Percentiles rank a stretch among this genome's conserved stretches.
phyloP scores from a whole-genome alignment of 1,140 invertebrate species.

The Bombus cullumanus region DNA sequence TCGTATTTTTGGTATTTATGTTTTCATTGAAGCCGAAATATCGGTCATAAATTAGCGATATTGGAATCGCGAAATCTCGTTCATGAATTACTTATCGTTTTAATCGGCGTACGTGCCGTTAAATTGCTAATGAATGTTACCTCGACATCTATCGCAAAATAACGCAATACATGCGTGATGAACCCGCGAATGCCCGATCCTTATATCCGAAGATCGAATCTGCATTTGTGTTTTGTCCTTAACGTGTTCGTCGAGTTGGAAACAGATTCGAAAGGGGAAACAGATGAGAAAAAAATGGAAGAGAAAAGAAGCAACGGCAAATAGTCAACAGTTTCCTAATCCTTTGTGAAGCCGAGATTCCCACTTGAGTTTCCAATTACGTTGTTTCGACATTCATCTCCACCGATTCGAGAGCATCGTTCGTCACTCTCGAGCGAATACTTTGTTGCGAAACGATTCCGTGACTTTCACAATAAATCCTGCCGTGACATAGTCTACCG shows the following conservation, averaged over 20 bases:
- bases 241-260: neutral
- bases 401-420: slow-evolving; percentile 33
- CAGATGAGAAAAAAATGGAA: neutral
- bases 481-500: neutral
- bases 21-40: slow-evolving; percentile 12
- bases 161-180: neutral
- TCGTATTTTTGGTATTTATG: neutral
- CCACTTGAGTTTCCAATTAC: slow-evolving; percentile 35
- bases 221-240: neutral
- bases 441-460: slow-evolving; percentile 17
- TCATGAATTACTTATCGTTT: slow-evolving; percentile 53
- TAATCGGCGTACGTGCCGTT: slow-evolving; percentile 19
- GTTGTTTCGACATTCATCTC: slow-evolving; percentile 39
- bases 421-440: slow-evolving; percentile 37
- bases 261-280: neutral
- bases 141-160: neutral
- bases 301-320: neutral
- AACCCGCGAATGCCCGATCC: too few species aligned
- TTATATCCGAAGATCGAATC: neutral
- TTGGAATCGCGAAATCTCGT: slow-evolving; percentile 34
- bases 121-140: slow-evolving; percentile 38
- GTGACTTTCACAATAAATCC: slow-evolving; percentile 32
- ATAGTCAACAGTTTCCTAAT: slow-evolving; percentile 8
- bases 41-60: slow-evolving; percentile 40
- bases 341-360: slow-evolving; percentile 5